Conservation (phyloP, 1,140 invertebrate species). For the Stenopsyche tienmushanensis region DNA sequence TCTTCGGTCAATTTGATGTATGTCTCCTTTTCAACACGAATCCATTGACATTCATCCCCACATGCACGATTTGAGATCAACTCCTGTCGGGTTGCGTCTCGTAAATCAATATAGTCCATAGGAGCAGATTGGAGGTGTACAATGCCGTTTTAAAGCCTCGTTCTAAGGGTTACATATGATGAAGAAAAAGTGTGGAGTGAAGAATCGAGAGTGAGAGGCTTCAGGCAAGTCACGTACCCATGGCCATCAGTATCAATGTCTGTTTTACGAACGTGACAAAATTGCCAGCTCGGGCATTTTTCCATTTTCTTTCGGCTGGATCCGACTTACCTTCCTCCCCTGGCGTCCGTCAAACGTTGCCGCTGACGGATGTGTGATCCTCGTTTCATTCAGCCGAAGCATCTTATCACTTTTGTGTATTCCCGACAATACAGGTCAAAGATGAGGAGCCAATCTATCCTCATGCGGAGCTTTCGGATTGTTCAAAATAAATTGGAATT, state of each 20-base stretch:
- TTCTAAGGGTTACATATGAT: no score
- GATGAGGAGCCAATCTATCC: no score
- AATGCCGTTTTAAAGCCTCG: conserved; percentile 4
- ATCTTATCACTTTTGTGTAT: no score
- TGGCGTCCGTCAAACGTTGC: not conserved
- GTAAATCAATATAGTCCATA: conserved; percentile 1
- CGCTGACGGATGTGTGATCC: not conserved
- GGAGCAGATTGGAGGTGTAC: conserved; percentile 4
- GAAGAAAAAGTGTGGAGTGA: no score
- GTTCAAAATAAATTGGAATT: no score
- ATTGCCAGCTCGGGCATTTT: conserved; percentile 14
- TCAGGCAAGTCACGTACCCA: conserved; percentile 14
- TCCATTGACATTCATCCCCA: no score
- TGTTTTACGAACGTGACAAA: conserved; percentile 30
- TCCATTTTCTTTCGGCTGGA: not conserved
- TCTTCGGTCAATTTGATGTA: no score
- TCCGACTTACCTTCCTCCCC: not conserved
- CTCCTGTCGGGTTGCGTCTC: not conserved
- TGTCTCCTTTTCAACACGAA: no score
- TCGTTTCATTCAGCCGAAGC: not conserved
- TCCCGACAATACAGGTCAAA: no score
- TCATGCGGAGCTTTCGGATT: no score
- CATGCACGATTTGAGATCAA: no score
- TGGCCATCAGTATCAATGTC: conserved; percentile 30
- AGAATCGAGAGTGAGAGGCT: not conserved